Base-by-base conservation (phyloP, 1,140 invertebrate genomes). In the Venustaconcha ellipsiformis region DNA sequence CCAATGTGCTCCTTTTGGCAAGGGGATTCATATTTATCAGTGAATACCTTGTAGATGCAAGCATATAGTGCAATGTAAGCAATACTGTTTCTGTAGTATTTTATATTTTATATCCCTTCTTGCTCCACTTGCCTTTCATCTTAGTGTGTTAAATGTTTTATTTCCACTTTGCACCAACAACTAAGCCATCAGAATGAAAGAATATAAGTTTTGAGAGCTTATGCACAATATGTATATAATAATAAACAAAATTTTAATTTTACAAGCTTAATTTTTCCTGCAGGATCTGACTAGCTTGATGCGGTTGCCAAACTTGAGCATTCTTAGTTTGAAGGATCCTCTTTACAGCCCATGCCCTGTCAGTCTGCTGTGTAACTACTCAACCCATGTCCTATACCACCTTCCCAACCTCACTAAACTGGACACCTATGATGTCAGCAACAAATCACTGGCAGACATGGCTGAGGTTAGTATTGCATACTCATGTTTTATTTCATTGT, bases 361-460 rank as follows among this genome's bases (percentile, higher is more conserved):
- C 48, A 84, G 84, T 68, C 74, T 85, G 20, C 79, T 90, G 68
- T 89, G 87, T 78, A 90, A 90, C 79, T 90, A 89, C 80, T 84
- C 87, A 3, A 88, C 86, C 2, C 88, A 89, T 74, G 79, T 90
- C 1, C 72, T 90, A 11, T 90, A 85, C 76, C 89, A 90, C 72
- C 80, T 90, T 26, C 88, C 88, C 23, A 66, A 74, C n/a, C 81
- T 90, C 18, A 65, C 64, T n/a, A 82, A 78, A 65, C 81, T 90
- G 8, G 89, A 90, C 76, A 84, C 83, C 11, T 83, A 83, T 56
- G 87, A 89, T 75, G 84, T 89, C 37, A 79, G 79, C 13, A 82
- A 79, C 59, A 88, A 88, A 73, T 80, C 82, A 17, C 81, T 89
- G 20, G 80, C 68, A 64, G 87, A 89, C n/a, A 69, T 89, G n/a